Base-by-base conservation (phyloP, 2,113 vertebrate species). In the Arenaria interpres region DNA sequence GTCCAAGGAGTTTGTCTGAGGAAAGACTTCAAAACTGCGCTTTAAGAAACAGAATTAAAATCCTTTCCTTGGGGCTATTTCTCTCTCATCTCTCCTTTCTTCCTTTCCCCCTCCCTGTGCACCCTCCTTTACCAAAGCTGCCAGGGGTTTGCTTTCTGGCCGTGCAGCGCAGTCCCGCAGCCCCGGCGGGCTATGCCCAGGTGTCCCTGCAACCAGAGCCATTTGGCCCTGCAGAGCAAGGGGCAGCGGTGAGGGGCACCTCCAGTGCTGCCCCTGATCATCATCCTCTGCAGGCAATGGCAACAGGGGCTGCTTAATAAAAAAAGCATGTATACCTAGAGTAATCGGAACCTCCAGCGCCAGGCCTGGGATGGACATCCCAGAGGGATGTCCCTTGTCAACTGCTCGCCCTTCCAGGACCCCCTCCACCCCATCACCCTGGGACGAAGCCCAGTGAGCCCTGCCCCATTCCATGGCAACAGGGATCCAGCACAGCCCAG, bases 351-450 rank as follows among this genome's bases (percentile, higher is more conserved):
- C 28, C 46, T 68, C 19, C 62, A 41, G 23, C 33, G 3, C 12
- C 64, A 74, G 32, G 6, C 33, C 54, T 74, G 22, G 33, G 14
- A 3, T 37, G 9, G 23, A 24, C 32, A 73, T 69, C 41, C 33
- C n/a, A 54, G 14, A 28, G 6, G 12, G 14, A 4, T 46, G 8
- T 74, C 4, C 15, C 19, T 18, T 6, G 27, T 33, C 6, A 43
- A 53, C 21, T 12, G 21, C 43, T 28, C 1, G 2, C 16, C 25
- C 24, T 83, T 93, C 50, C 73, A 74, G 83, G 74, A 33, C 9
- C 6, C 5, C 6, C 6, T 4, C 4, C 1, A 4, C 4, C 41
- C n/a, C 1, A 0, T 39, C 32, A 63, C 23, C 19, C 2, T 2
- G 20, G 27, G 19, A 22, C 14, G 28, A 88, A 80, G 37, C 21